These are phyloP conservation scores for Vulpes lagopus DNA, from an alignment of 2,113 vertebrate species.

Conservation along the genomic window DNA sequence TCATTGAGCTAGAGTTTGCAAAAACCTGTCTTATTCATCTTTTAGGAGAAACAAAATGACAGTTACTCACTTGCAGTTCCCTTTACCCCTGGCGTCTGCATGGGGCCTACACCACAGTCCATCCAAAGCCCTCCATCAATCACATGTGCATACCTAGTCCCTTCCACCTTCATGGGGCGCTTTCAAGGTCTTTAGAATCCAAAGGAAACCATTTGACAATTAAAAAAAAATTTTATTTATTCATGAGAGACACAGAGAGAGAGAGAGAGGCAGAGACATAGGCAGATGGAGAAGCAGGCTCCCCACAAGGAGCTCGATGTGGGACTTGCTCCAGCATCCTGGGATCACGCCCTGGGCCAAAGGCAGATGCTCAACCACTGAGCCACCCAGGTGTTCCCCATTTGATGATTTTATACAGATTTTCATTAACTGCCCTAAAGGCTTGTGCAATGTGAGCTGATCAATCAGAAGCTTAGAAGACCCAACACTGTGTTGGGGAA, in stretches of 20 bases:
- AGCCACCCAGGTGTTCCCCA: too few relatives aligned
- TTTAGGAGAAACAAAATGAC: not conserved
- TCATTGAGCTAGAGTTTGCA: not conserved
- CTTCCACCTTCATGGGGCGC: not conserved
- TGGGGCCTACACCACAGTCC: fast-evolving
- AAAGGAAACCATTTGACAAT: not conserved
- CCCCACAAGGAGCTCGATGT: too few relatives aligned
- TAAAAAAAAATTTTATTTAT: too few relatives aligned
- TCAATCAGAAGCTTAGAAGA: not conserved
- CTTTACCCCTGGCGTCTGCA: not conserved
- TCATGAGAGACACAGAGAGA: too few relatives aligned
- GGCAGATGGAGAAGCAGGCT: too few relatives aligned
- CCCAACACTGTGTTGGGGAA: not conserved
- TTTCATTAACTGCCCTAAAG: not conserved
- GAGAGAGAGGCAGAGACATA: too few relatives aligned
- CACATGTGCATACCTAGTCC: fast-evolving
- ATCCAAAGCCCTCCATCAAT: fast-evolving
- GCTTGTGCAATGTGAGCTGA: fast-evolving
- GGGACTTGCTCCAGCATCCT: too few relatives aligned
- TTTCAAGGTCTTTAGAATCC: not conserved
- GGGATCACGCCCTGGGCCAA: too few relatives aligned
- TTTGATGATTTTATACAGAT: not conserved
- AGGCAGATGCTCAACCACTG: too few relatives aligned
- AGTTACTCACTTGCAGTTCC: too few relatives aligned
- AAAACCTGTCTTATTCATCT: not conserved